Base-by-base conservation (phyloP, 2,113 vertebrate species). In the Lonchura striata region DNA sequence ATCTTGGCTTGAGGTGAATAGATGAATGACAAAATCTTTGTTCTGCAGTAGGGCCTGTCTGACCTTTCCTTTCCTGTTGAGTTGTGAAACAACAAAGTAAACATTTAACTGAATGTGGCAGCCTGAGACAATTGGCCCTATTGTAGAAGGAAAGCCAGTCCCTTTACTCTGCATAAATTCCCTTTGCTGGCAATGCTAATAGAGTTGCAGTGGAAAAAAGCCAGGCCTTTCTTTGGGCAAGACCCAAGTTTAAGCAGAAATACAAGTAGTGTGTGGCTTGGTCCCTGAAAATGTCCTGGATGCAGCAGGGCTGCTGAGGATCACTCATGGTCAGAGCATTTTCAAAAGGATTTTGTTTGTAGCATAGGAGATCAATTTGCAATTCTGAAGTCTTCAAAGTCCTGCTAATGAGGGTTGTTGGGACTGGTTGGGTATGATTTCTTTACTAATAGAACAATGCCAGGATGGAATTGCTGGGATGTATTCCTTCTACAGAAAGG, bases 41-140 rank as follows among this genome's bases (percentile, higher is more conserved):
- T 94, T 96, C 88, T 93, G 86, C 82, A 75, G 47, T 30, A 72
- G 68, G 78, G 82, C 88, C 79, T 78, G 81, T 90, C 78, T 96
- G 97, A 98, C 96, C 97, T 96, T 94, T 90, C 47, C 79, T 96
- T 98, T 97, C 97, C 96, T 96, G 97, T 96, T 93, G 91, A 93
- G 95, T 98, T 98, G 98, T 98, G 97, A 95, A 95, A 98, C 95
- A 97, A 97, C 97, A 98, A 99, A 97, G 98, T 97, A 96, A 98
- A 98, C 97, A 98, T 97, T 98, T 97, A 97, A 94, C 80, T 87
- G 94, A 94, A 91, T 64, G 94, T 91, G 90, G 90, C 95, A 66
- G 90, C 85, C 39, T 60, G 44, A 70, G 93, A 98, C 97, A 97
- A 97, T 94, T 13, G n/a, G 46, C 84, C 82, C 94, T 57, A 86